Evolutionary conservation across 2,797 vertebrate species (phyloP), one percentile per base, ranked within the genome.

Genomic region (Pangasius krempfi): DNA sequence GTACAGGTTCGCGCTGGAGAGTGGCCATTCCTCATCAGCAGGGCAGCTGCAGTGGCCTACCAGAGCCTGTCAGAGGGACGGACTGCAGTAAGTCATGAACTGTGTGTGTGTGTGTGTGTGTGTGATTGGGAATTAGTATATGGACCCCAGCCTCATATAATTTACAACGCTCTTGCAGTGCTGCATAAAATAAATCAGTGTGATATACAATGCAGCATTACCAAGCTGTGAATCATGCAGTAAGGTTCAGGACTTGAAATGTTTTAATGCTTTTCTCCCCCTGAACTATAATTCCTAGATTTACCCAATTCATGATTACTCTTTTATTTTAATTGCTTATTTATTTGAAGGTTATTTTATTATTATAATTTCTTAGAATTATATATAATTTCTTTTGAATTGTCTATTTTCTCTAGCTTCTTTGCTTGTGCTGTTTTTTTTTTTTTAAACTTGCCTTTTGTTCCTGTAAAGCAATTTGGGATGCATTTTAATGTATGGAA

Each of bases 1-100:
- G 97, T 93, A 98, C 97, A 33, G 98, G 98, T 89, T 98, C 98
- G 79, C 96, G 99, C 87, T 99, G 99, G 99, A 97, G 99, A 92
- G 99, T 99, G 73, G 98, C 98, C 93, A 97, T 99, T 90, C 98
- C 98, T 0, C 98, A 97, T 76, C 94, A 89, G 0, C 94, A 95
- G 0, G 96, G 93, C 90, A 92, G 94, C 90, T 99, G 99, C 93
- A 93, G 94, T 27, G 97, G 97, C 92, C 96, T 99, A 64, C 99
- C 99, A 0, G 98, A 98, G 86, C 99, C 99, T 0, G 97, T 99
- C 83, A 97, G 94, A 89, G 99, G 99, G 93, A 98, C 97, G 88
- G 97, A 98, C 94, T 99, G 99, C 96, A 99, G 99, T 99, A 97
- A 91, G 98, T 97, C 58, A 66, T 75, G 27, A 20, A 10, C 6